A percentile compares a stretch with the other conserved stretches of the same genome.
Conservation (phyloP, 1,140 invertebrate species). For the Idris sp. region DNA sequence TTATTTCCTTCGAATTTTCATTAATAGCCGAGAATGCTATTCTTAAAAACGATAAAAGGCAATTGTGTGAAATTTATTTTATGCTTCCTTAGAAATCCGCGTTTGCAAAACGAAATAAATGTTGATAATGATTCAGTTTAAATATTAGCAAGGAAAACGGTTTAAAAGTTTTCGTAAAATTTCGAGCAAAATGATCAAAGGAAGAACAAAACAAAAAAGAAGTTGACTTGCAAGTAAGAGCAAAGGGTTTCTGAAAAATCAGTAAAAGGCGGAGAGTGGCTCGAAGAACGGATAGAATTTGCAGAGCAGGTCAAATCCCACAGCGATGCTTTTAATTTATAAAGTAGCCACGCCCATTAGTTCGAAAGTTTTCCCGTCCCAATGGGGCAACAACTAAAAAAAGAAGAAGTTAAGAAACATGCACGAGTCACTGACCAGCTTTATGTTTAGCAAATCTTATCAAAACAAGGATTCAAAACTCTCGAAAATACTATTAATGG, state of each 20-base stretch:
- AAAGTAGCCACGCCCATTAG: constrained; percentile 64
- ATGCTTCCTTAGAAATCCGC: constrained; percentile 5
- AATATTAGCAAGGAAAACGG: constrained; percentile 27
- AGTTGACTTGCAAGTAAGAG: constrained; percentile 40
- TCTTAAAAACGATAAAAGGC: constrained; percentile 4
- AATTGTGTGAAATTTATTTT: constrained; percentile 12
- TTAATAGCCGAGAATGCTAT: too few species aligned
- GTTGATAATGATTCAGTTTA: constrained; percentile 28
- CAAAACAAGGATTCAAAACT: too few species aligned
- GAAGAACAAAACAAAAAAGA: constrained; percentile 45
- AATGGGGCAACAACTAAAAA: too few species aligned
- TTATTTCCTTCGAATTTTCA: too few species aligned
- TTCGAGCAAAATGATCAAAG: constrained; percentile 52
- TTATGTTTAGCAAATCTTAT: too few species aligned
- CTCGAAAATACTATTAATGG: constrained; percentile 53
- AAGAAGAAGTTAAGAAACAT: constrained; percentile 47
- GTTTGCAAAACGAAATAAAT: constrained; percentile 16
- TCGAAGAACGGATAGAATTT: constrained; percentile 54
- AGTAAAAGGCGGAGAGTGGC: constrained; percentile 57
- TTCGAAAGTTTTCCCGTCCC: constrained; percentile 51
- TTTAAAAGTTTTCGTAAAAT: constrained; percentile 13
- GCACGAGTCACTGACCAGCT: too few species aligned
- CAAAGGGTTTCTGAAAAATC: constrained; percentile 60
- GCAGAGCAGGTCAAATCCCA: constrained; percentile 53
- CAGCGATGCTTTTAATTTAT: constrained; percentile 63